Conservation (phyloP, 2,113 vertebrate genomes). For the Penelope pileata region DNA sequence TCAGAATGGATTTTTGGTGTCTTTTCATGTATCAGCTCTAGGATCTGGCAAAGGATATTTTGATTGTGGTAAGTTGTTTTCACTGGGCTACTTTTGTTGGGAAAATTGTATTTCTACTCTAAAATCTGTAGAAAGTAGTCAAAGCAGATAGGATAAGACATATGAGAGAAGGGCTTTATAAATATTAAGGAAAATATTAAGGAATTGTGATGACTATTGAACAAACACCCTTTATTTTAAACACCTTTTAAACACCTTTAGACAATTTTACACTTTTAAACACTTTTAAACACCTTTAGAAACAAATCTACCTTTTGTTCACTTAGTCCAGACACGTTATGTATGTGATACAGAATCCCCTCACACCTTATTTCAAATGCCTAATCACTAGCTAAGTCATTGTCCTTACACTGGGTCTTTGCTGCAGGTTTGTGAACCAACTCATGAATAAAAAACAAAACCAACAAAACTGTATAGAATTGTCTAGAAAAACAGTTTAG, state of each 20-base stretch:
- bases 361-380: background rate
- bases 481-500: background rate
- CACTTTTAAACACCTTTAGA: too few relatives aligned
- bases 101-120: background rate
- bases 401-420: background rate
- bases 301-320: background rate
- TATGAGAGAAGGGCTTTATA: background rate
- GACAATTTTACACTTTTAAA: too few relatives aligned
- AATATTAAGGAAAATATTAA: background rate
- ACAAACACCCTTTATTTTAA: accelerated
- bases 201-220: background rate
- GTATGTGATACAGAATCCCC: background rate
- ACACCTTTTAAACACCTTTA: too few relatives aligned
- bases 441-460: too few relatives aligned
- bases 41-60: background rate
- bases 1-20: background rate
- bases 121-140: background rate
- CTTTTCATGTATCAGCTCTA: background rate
- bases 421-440: background rate
- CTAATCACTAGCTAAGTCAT: accelerated
- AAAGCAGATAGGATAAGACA: background rate
- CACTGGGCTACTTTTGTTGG: background rate
- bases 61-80: accelerated
- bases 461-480: background rate
- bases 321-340: background rate